phyloP scores from a whole-genome alignment of 2,113 vertebrate species.

The Xenus cinereus region DNA sequence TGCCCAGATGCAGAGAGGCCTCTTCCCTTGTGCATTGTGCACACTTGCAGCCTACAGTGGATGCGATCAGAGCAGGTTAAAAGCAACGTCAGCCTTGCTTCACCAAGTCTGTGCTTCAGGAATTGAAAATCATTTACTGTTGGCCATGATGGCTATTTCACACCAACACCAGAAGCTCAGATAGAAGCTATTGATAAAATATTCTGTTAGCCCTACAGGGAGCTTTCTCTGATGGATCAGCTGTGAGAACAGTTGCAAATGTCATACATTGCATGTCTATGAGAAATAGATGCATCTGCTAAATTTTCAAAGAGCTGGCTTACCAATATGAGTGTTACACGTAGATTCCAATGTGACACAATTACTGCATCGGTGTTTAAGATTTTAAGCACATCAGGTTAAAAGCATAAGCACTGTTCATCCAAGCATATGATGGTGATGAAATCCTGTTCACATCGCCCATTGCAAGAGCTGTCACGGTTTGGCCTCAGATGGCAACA shows the following conservation, averaged over 20 bases:
- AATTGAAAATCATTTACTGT: not conserved
- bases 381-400: not conserved
- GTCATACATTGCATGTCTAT: not conserved
- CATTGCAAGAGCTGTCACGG: not conserved
- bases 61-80: not conserved
- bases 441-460: not conserved
- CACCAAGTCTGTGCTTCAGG: not conserved
- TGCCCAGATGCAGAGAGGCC: not conserved
- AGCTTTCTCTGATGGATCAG: not conserved
- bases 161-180: not conserved
- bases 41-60: not conserved
- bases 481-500: too few relatives aligned
- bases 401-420: not conserved
- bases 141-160: not conserved
- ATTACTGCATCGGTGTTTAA: not conserved
- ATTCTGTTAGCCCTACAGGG: not conserved
- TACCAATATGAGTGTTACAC: not conserved
- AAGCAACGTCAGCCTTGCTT: not conserved
- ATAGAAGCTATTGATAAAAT: slow-evolving; percentile 8
- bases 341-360: not conserved
- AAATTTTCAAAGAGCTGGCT: not conserved
- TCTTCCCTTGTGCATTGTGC: not conserved
- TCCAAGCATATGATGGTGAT: not conserved
- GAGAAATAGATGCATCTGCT: not conserved
- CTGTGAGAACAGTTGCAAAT: slow-evolving; percentile 15